phyloP scores from a whole-genome alignment of 1,140 invertebrate species.

The Lucilia cuprina region DNA sequence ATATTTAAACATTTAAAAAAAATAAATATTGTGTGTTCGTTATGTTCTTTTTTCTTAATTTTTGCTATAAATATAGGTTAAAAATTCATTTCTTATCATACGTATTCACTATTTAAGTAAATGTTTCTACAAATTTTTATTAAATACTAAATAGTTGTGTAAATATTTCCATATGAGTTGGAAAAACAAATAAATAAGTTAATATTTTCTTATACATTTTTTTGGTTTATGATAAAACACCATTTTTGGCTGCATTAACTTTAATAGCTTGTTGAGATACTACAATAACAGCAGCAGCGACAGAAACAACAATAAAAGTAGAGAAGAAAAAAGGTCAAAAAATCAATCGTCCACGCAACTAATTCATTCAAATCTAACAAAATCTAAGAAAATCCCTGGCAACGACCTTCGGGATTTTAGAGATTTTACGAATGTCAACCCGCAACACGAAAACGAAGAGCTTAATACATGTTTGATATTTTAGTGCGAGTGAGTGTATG shows the following conservation, averaged over 20 bases:
- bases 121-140: too few relatives aligned
- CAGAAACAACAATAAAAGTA: background rate
- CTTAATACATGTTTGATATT: slow-evolving; percentile 26
- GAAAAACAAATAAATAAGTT: background rate
- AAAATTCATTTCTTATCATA: too few relatives aligned
- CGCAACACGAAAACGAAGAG: slow-evolving; percentile 48
- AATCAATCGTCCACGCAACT: slow-evolving; percentile 63
- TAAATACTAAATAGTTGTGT: background rate
- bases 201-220: background rate
- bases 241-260: slow-evolving; percentile 12
- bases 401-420: slow-evolving; percentile 63
- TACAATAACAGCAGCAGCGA: background rate
- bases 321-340: slow-evolving; percentile 59
- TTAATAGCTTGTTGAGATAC: slow-evolving; percentile 7
- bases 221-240: background rate
- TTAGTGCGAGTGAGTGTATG: background rate
- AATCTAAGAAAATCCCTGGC: slow-evolving; percentile 63
- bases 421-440: slow-evolving; percentile 63
- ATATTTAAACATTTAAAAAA: too few relatives aligned
- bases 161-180: background rate
- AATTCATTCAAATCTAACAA: slow-evolving; percentile 64
- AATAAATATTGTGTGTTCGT: too few relatives aligned
- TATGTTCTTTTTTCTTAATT: too few relatives aligned
- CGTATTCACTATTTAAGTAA: too few relatives aligned
- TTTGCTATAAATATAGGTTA: too few relatives aligned